These are phyloP conservation scores for Ectemnius lituratus DNA, from an alignment of 2,888 invertebrate species.

Conservation along the genomic window DNA sequence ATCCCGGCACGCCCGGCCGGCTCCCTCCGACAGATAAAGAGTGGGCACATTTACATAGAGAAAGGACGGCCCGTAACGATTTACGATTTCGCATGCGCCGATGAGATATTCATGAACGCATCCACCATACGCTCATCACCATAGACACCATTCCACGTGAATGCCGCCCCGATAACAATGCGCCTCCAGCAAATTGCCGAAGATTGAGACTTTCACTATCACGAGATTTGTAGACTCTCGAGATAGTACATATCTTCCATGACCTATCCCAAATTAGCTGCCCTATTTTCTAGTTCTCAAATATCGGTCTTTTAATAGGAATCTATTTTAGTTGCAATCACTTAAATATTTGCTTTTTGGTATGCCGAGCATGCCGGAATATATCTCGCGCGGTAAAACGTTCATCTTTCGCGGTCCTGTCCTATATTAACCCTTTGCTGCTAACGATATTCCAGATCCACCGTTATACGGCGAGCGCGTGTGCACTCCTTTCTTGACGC, in stretches of 20 bases:
- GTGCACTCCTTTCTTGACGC: slow-evolving; percentile 42
- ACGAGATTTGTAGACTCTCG: too few species aligned
- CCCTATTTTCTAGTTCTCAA: too few species aligned
- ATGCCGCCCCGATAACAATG: background rate
- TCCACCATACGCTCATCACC: slow-evolving; percentile 12
- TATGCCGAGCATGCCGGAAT: slow-evolving; percentile 16
- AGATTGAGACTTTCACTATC: too few species aligned
- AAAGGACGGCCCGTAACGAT: slow-evolving; percentile 49
- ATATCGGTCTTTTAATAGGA: too few species aligned
- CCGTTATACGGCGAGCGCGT: slow-evolving; percentile 35
- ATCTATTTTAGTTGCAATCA: slow-evolving; percentile 6
- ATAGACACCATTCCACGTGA: slow-evolving; percentile 25
- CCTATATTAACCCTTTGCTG: slow-evolving; percentile 46
- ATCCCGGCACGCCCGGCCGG: slow-evolving; percentile 6
- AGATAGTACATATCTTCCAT: too few species aligned
- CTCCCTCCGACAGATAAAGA: too few species aligned
- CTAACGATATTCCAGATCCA: slow-evolving; percentile 47
- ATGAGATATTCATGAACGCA: slow-evolving; percentile 49
- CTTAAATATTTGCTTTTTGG: slow-evolving; percentile 18
- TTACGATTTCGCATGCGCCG: slow-evolving; percentile 48
- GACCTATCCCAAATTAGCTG: too few species aligned
- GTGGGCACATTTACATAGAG: slow-evolving; percentile 44
- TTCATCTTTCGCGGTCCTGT: slow-evolving; percentile 38
- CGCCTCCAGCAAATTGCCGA: too few species aligned
- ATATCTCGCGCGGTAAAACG: slow-evolving; percentile 23